A percentile compares a stretch with the other conserved stretches of the same genome.
Conservation (phyloP, 2,888 invertebrate genomes). For the Itoplectis maculator region DNA sequence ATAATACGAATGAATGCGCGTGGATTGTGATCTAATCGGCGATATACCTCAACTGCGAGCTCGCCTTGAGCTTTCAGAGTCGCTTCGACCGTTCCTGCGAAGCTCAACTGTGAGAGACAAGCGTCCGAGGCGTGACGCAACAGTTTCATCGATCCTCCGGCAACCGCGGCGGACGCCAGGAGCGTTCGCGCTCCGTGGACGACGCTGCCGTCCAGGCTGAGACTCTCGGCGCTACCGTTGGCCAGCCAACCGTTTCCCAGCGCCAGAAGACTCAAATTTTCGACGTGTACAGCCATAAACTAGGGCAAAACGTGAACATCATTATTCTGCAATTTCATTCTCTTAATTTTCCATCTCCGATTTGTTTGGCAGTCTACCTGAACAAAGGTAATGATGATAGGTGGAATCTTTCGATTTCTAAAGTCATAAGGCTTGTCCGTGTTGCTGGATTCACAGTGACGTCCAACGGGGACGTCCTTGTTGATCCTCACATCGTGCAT, state of each 20-base stretch:
- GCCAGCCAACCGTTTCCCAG: slow-evolving; percentile 89
- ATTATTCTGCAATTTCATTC: background rate
- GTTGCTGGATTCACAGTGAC: slow-evolving; percentile 71
- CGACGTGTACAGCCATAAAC: slow-evolving; percentile 95
- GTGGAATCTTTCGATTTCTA: slow-evolving; percentile 91
- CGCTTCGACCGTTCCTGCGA: slow-evolving; percentile 91
- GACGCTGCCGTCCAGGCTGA: slow-evolving; percentile 89
- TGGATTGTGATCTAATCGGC: slow-evolving; percentile 1
- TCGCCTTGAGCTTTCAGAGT: slow-evolving; percentile 93
- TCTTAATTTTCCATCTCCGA: background rate
- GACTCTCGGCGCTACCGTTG: slow-evolving; percentile 89
- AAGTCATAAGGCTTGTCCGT: slow-evolving; percentile 87
- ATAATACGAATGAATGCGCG: slow-evolving; percentile 1
- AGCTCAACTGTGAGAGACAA: slow-evolving; percentile 90
- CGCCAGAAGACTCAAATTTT: slow-evolving; percentile 89
- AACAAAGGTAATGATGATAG: slow-evolving; percentile 92
- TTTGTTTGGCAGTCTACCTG: slow-evolving; percentile 86
- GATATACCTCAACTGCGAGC: slow-evolving; percentile 91
- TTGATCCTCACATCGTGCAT: slow-evolving; percentile 92
- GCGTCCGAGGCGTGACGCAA: slow-evolving; percentile 87
- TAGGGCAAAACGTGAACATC: slow-evolving; percentile 78
- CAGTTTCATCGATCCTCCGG: slow-evolving; percentile 88
- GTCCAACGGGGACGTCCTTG: slow-evolving; percentile 87
- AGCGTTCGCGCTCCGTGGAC: slow-evolving; percentile 89
- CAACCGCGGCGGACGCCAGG: slow-evolving; percentile 90